Conservation (phyloP, 2,797 vertebrate genomes). For the Pipistrellus pygmaeus region DNA sequence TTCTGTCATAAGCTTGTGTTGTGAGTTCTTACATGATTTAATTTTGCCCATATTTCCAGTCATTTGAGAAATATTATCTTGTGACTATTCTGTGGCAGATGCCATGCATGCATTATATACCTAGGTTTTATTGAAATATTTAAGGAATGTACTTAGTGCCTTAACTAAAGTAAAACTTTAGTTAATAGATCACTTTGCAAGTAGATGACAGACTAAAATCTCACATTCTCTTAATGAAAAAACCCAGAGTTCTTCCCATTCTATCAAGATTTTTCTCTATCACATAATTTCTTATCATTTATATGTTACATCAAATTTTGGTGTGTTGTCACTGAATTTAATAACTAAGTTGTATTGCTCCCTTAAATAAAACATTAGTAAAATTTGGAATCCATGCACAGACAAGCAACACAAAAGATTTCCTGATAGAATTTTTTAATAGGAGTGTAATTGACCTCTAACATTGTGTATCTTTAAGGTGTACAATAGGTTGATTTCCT, state of each 20-base stretch:
- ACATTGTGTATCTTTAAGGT: background rate
- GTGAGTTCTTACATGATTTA: background rate
- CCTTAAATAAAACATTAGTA: background rate
- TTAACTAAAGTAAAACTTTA: background rate
- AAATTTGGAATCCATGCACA: background rate
- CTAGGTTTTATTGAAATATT: background rate
- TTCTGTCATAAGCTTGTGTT: background rate
- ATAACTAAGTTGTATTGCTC: background rate
- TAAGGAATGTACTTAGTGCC: background rate
- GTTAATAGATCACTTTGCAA: background rate
- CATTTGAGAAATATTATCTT: slow-evolving; percentile 26
- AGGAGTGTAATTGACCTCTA: background rate
- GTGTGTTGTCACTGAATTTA: background rate
- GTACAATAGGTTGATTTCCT: background rate
- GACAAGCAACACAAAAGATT: background rate
- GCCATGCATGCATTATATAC: background rate
- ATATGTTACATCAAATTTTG: background rate
- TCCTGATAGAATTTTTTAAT: background rate
- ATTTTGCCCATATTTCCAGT: background rate
- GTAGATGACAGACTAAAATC: background rate
- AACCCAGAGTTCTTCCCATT: background rate
- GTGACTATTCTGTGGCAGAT: background rate
- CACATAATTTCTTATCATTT: background rate
- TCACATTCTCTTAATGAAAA: background rate
- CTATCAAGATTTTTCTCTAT: background rate